phyloP scores from a whole-genome alignment of 2,797 vertebrate species.

The Gambusia yucatana region DNA sequence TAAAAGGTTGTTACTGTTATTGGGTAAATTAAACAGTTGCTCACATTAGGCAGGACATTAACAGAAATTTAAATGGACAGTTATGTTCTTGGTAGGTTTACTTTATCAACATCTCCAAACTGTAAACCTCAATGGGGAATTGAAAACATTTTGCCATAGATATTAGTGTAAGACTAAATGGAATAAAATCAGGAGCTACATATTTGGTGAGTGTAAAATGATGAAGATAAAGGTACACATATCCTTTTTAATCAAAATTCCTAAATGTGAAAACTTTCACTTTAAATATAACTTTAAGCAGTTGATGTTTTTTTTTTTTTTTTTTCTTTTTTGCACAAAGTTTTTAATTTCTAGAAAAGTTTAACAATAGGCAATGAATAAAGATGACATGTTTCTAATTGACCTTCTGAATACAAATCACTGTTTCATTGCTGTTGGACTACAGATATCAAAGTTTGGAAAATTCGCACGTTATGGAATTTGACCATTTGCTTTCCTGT shows the following conservation, averaged over 20 bases:
- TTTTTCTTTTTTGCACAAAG: too few relatives aligned
- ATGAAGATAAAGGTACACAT: too few relatives aligned
- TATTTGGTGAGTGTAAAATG: neutral
- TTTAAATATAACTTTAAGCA: neutral
- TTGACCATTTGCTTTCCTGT: neutral
- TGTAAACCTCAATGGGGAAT: too few relatives aligned
- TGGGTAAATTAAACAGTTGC: neutral
- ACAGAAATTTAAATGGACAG: neutral
- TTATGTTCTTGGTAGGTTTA: neutral
- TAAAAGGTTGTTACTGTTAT: neutral
- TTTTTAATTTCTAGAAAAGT: too few relatives aligned
- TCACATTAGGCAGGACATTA: neutral
- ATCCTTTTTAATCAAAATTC: too few relatives aligned
- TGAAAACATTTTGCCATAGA: neutral
- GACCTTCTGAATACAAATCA: neutral
- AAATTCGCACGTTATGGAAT: neutral
- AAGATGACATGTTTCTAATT: neutral
- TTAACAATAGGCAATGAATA: neutral
- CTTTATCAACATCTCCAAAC: neutral
- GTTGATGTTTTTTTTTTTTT: too few relatives aligned
- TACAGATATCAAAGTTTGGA: neutral
- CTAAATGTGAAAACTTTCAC: too few relatives aligned
- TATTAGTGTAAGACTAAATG: neutral
- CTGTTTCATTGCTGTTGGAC: neutral
- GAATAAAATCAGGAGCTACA: neutral